Conservation (phyloP, 35 echinoderm and acorn worm species). For the Heliocidaris tuberculata region DNA sequence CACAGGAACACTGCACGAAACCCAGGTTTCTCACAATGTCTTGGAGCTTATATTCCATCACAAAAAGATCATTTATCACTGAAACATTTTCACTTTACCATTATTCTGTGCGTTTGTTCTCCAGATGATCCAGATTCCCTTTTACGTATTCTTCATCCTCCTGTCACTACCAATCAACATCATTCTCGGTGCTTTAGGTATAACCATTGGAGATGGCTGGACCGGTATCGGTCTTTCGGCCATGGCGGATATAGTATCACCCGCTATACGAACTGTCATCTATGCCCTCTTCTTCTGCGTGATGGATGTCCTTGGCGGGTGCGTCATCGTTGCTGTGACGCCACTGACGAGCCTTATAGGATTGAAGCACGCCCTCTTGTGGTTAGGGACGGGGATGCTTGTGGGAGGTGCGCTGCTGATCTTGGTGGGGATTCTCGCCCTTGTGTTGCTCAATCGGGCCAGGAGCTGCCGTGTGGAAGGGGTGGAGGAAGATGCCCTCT, state of each 20-base stretch:
- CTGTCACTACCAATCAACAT: slow-evolving; percentile 11
- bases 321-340: slow-evolving; percentile 30
- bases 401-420: slow-evolving; percentile 18
- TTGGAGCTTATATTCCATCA: no score
- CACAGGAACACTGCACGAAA: no score
- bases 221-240: slow-evolving; percentile 20
- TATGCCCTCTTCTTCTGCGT: slow-evolving; percentile 42
- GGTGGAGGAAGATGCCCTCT: neutral
- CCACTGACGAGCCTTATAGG: neutral
- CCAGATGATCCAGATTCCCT: slow-evolving; percentile 5
- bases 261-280: neutral
- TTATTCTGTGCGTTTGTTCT: neutral
- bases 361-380: slow-evolving; percentile 1
- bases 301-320: slow-evolving; percentile 26
- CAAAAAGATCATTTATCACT: no score
- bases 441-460: neutral
- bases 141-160: slow-evolving; percentile 22
- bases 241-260: slow-evolving; percentile 14
- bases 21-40: no score
- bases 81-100: no score
- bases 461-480: neutral
- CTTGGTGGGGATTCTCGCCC: neutral
- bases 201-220: slow-evolving; percentile 5
- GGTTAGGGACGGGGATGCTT: slow-evolving; percentile 38
- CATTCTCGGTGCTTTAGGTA: neutral